Base-by-base conservation (phyloP, 2,888 invertebrate genomes). In the Choreutis nemorana region DNA sequence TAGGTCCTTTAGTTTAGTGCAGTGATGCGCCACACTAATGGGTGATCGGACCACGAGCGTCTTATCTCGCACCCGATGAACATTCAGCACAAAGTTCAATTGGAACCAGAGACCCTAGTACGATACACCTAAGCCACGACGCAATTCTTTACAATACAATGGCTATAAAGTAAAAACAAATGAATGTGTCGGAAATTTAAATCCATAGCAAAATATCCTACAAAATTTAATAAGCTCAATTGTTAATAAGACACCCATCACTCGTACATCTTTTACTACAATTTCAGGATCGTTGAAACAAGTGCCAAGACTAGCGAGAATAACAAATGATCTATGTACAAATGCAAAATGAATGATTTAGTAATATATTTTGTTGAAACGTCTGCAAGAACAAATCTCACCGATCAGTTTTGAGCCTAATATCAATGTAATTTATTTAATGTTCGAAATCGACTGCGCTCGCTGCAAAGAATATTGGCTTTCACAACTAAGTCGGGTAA, bases 361-460 rank as follows among this genome's bases (percentile, higher is more conserved):
- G n/a, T n/a, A n/a, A n/a, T n/a, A n/a, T n/a, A n/a, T n/a, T n/a
- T n/a, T n/a, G n/a, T n/a, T n/a, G 65, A 67, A 66, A 65, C 68
- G 70, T 70, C 61, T 44, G 53, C 53, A 46, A 60, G 55, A 70
- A 67, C 71, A 57, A 66, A 70, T 72, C 70, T 57, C 45, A 45
- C 56, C 59, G 68, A 73, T 73, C 72, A 70, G 72, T 72, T 77
- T 68, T 71, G 65, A n/a, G n/a, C n/a, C 75, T 77, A 71, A 77
- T 77, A 75, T 72, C 67, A 45, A 54, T 58, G 67, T 73, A 73
- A 77, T 75, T 78, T 77, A 77, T 78, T 75, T 77, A 73, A 78
- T 77, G 72, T 72, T 72, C 65, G 67, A 72, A 73, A 72, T 66
- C 71, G 61, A 73, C 60, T 60, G 65, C 62, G 70, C 63, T 49